Percentiles rank a stretch among this genome's conserved stretches.
phyloP scores from a whole-genome alignment of 2,113 vertebrate species.

The Microtus oregoni region DNA sequence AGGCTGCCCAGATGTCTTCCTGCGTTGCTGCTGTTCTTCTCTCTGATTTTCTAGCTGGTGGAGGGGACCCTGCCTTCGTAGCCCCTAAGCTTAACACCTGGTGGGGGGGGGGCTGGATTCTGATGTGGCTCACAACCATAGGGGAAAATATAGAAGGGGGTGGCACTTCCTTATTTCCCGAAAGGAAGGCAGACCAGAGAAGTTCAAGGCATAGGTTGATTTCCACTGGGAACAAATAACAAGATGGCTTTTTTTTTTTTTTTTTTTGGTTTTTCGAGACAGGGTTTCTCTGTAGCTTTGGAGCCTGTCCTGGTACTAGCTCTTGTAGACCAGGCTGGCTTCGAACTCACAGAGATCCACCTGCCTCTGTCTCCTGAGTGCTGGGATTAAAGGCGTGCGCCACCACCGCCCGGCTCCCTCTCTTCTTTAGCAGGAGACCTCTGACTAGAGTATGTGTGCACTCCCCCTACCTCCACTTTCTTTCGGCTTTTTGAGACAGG shows the following conservation, averaged over 20 bases:
- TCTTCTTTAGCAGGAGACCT: too few species aligned
- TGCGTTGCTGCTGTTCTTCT: neutral
- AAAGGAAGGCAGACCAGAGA: neutral
- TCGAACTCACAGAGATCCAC: too few species aligned
- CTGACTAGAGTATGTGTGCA: too few species aligned
- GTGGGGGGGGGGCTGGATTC: neutral
- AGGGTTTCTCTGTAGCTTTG: too few species aligned
- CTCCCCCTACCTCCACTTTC: too few species aligned
- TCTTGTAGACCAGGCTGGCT: too few species aligned
- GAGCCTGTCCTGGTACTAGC: too few species aligned
- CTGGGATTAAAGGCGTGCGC: too few species aligned
- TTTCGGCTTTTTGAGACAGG: too few species aligned
- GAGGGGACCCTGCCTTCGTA: neutral
- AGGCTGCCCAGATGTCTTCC: neutral
- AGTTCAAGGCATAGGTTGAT: neutral
- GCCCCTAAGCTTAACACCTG: neutral
- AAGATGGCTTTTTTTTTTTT: neutral
- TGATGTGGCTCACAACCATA: neutral
- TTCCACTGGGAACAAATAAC: neutral
- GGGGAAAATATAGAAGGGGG: neutral
- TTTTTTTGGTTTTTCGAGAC: too few species aligned
- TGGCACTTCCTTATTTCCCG: neutral
- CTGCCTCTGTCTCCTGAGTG: too few species aligned
- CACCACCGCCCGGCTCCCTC: too few species aligned
- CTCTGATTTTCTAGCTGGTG: neutral